Percentiles rank a stretch among this genome's conserved stretches.
Conservation (phyloP, 2,888 invertebrate species). For the Pterostichus niger region DNA sequence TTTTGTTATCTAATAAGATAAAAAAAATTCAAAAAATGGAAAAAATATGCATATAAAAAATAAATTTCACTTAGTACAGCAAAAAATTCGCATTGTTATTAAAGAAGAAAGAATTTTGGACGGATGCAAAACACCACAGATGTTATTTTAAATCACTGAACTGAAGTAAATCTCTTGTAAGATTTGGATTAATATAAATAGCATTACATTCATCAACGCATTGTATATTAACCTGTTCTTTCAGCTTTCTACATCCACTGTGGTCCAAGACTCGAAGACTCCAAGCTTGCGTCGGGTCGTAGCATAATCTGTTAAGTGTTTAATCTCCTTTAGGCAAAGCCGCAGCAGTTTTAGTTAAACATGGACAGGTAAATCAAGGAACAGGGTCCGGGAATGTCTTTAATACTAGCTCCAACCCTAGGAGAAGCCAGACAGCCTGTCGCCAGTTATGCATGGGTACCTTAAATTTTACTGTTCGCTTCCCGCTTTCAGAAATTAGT, state of each 20-base stretch:
- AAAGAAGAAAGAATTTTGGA: too few species aligned
- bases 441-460: constrained; percentile 10
- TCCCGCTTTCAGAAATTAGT: neutral
- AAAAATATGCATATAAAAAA: too few species aligned
- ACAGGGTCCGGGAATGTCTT: neutral
- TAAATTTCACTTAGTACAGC: too few species aligned
- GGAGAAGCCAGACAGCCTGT: constrained; percentile 29
- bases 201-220: constrained; percentile 36
- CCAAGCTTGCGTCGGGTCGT: constrained; percentile 31
- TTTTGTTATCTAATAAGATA: too few species aligned
- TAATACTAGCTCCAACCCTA: neutral
- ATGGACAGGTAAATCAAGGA: constrained; percentile 28
- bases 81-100: too few species aligned
- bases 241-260: constrained; percentile 30
- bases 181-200: constrained; percentile 40
- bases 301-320: constrained; percentile 46
- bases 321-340: constrained; percentile 41
- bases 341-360: constrained; percentile 13
- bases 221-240: constrained; percentile 41
- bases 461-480: constrained; percentile 22
- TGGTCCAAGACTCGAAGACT: constrained; percentile 6
- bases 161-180: constrained; percentile 29
- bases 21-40: too few species aligned
- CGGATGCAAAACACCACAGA: neutral
- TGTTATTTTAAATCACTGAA: constrained; percentile 46